A percentile compares a stretch with the other conserved stretches of the same genome.
Conservation (phyloP, 2,888 invertebrate species). For the Caenorhabditis sulstoni region DNA sequence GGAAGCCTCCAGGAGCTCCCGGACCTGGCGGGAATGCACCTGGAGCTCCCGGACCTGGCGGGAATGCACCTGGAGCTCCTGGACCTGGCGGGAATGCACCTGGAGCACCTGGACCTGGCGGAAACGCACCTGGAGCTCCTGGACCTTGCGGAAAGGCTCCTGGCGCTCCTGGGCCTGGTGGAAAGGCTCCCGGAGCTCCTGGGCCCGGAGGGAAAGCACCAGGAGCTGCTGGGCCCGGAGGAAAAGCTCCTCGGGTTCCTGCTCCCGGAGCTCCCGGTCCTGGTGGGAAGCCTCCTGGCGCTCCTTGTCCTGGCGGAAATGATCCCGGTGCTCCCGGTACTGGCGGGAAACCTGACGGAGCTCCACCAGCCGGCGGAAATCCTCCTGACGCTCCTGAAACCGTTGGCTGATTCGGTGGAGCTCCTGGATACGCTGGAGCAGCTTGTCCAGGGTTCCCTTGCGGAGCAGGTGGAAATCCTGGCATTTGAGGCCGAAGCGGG, state of each 20-base stretch:
- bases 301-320: slow-evolving; percentile 11
- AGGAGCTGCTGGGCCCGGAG: slow-evolving; percentile 19
- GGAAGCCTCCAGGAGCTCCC: slow-evolving; percentile 36
- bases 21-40: slow-evolving; percentile 47
- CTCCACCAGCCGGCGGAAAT: slow-evolving; percentile 14
- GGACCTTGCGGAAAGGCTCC: slow-evolving; percentile 37
- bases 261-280: slow-evolving; percentile 15
- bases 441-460: slow-evolving; percentile 8
- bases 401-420: slow-evolving; percentile 5
- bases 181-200: slow-evolving; percentile 32
- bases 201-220: slow-evolving; percentile 20
- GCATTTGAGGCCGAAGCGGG: slow-evolving; percentile 28
- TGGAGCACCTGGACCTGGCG: slow-evolving; percentile 23
- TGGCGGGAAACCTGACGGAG: slow-evolving; percentile 20
- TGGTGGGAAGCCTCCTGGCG: slow-evolving; percentile 13
- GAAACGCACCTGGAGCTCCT: slow-evolving; percentile 21
- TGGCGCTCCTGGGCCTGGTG: slow-evolving; percentile 42
- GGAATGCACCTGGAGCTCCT: slow-evolving; percentile 27
- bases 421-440: slow-evolving; percentile 5
- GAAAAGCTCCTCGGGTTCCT: slow-evolving; percentile 12
- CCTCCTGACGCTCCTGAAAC: slow-evolving; percentile 16
- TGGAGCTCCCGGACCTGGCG: slow-evolving; percentile 31
- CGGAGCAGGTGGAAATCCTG: slow-evolving; percentile 26
- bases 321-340: slow-evolving; percentile 15
- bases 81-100: slow-evolving; percentile 48